These are phyloP conservation scores for Nannoperca obscura DNA, from an alignment of 2,797 vertebrate species.

Conservation along the genomic window DNA sequence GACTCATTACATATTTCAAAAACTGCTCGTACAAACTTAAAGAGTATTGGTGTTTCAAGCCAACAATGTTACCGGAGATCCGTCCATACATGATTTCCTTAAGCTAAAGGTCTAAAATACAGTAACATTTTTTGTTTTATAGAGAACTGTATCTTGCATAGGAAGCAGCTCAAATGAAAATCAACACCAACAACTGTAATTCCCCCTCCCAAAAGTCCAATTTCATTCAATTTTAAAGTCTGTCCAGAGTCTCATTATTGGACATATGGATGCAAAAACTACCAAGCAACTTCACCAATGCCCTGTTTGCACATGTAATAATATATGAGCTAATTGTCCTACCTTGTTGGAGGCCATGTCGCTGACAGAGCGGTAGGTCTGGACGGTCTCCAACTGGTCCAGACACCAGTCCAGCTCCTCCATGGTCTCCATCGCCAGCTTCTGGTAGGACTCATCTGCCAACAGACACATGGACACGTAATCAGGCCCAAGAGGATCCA, in stretches of 20 bases:
- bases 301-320: background rate
- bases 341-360: slow-evolving; percentile 99
- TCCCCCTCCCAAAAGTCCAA: background rate
- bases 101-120: background rate
- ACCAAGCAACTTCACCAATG: background rate
- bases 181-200: slow-evolving; percentile 2
- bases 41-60: background rate
- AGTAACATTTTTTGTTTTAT: background rate
- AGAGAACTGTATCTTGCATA: background rate
- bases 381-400: slow-evolving; percentile 98
- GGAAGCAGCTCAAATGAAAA: background rate
- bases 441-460: slow-evolving; percentile 98
- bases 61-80: background rate
- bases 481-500: slow-evolving; percentile 88
- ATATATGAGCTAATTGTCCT: slow-evolving; percentile 61
- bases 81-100: background rate
- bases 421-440: slow-evolving; percentile 97
- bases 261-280: background rate
- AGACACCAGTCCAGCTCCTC: slow-evolving; percentile 99
- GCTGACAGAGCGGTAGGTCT: slow-evolving; percentile 98
- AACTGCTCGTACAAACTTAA: background rate
- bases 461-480: slow-evolving; percentile 93
- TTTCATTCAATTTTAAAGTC: too few relatives aligned
- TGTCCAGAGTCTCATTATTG: background rate
- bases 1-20: background rate